Percentiles rank a stretch among this genome's conserved stretches.
phyloP scores from a whole-genome alignment of 2,797 vertebrate genomes.

The Telmatherina bonti region DNA sequence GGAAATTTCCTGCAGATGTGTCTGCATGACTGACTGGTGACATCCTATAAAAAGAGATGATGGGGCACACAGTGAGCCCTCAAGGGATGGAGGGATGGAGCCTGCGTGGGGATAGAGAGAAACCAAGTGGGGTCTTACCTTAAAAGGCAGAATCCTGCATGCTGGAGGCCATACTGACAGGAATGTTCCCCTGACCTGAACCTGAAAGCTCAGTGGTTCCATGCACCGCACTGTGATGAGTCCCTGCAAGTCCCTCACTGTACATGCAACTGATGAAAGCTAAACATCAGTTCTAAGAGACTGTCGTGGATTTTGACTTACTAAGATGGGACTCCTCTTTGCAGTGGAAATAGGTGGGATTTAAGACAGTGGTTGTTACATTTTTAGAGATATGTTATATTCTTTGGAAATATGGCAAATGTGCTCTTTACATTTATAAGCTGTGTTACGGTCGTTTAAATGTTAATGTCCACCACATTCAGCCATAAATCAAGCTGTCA shows the following conservation, averaged over 20 bases:
- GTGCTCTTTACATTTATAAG: conserved; percentile 1
- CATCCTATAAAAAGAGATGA: conserved; percentile 71
- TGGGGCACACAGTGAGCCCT: conserved; percentile 56
- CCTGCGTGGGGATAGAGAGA: conserved; percentile 50
- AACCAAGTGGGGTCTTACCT: conserved; percentile 75
- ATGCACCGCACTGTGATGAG: conserved; percentile 17
- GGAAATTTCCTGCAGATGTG: conserved; percentile 75
- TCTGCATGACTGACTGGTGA: conserved; percentile 71
- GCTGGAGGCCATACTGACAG: conserved; percentile 47
- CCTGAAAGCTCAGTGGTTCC: conserved; percentile 40
- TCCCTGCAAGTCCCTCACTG: not conserved
- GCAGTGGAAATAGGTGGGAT: conserved; percentile 25
- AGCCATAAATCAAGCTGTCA: conserved; percentile 7
- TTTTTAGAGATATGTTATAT: conserved; percentile 21
- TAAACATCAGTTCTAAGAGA: not conserved
- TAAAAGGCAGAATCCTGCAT: conserved; percentile 80
- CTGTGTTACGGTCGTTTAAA: no score
- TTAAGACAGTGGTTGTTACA: conserved; percentile 32
- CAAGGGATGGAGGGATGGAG: conserved; percentile 49
- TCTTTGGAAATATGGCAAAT: conserved; percentile 24
- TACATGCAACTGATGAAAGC: conserved; percentile 23
- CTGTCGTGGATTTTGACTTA: not conserved
- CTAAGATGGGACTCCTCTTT: conserved; percentile 25
- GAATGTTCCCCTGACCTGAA: conserved; percentile 68
- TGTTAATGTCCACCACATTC: not conserved